Conservation (phyloP, 1,140 invertebrate species). For the Limonius californicus region DNA sequence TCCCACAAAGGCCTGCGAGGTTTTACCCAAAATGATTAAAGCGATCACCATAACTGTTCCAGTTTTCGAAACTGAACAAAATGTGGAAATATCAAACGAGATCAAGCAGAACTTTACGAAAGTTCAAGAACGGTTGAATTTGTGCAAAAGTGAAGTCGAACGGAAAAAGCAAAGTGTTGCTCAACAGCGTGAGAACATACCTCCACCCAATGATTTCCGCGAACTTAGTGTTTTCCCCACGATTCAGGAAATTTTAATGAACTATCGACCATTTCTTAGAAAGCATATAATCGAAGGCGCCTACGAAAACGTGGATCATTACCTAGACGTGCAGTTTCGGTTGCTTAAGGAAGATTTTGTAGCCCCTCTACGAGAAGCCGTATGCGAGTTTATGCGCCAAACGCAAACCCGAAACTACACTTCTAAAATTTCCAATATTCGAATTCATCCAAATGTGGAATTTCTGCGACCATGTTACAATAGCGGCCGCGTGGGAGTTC, state of each 20-base stretch:
- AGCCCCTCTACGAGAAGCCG: slow-evolving; percentile 54
- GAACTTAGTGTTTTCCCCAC: slow-evolving; percentile 49
- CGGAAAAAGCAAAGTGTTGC: slow-evolving; percentile 24
- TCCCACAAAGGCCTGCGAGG: slow-evolving; percentile 44
- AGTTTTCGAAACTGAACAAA: slow-evolving; percentile 26
- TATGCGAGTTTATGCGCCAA: too few relatives aligned
- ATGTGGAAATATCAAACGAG: slow-evolving; percentile 45
- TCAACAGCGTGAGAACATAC: slow-evolving; percentile 27
- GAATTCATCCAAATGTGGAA: neutral
- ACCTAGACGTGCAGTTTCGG: slow-evolving; percentile 74
- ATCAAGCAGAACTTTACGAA: slow-evolving; percentile 36
- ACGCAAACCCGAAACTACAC: too few relatives aligned
- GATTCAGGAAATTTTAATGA: slow-evolving; percentile 41
- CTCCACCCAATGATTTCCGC: slow-evolving; percentile 49
- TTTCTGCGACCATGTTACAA: neutral
- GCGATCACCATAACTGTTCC: slow-evolving; percentile 40
- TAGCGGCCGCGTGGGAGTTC: neutral
- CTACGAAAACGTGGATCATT: slow-evolving; percentile 64
- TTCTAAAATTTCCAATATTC: too few relatives aligned
- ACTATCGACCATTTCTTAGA: slow-evolving; percentile 48
- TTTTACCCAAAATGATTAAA: slow-evolving; percentile 45
- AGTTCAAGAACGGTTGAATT: slow-evolving; percentile 40
- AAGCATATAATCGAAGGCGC: slow-evolving; percentile 58
- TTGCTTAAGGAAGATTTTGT: slow-evolving; percentile 73
- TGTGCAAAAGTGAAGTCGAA: slow-evolving; percentile 34